These are phyloP conservation scores for Rhinella marina DNA, from an alignment of 2,797 vertebrate genomes.

Conservation along the genomic window DNA sequence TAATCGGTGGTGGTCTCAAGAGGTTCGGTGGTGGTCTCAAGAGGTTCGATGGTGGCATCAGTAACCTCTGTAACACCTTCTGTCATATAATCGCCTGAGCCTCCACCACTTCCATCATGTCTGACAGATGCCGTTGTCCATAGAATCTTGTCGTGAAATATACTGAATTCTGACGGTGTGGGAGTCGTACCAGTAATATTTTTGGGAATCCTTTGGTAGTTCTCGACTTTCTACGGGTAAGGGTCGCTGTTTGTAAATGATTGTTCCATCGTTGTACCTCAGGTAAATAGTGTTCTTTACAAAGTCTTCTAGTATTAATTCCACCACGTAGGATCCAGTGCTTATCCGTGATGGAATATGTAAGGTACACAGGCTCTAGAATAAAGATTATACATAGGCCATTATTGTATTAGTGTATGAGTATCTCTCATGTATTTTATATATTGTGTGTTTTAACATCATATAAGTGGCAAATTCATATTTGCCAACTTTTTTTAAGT, in stretches of 20 bases:
- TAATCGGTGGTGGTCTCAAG: too few relatives aligned
- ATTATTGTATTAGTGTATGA: neutral
- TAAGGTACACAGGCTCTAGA: slow-evolving; percentile 15
- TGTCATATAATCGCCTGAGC: neutral
- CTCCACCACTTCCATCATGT: too few relatives aligned
- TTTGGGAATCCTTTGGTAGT: neutral
- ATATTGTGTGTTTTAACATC: neutral
- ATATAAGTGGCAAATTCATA: neutral
- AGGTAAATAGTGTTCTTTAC: slow-evolving; percentile 10
- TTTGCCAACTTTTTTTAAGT: too few relatives aligned
- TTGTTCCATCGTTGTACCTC: slow-evolving; percentile 37
- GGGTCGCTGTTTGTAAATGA: neutral
- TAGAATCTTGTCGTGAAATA: too few relatives aligned
- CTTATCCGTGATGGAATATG: neutral
- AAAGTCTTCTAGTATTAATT: slow-evolving; percentile 50
- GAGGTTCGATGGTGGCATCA: too few relatives aligned
- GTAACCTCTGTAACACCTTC: neutral
- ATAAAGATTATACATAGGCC: neutral
- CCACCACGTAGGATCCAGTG: neutral
- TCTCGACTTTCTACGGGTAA: neutral
- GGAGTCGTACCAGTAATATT: neutral
- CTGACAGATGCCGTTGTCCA: too few relatives aligned
- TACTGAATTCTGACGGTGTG: too few relatives aligned
- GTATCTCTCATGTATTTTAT: neutral
- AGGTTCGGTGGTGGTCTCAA: too few relatives aligned